Conservation (phyloP, 1,140 invertebrate genomes). For the Cydia pomonella region DNA sequence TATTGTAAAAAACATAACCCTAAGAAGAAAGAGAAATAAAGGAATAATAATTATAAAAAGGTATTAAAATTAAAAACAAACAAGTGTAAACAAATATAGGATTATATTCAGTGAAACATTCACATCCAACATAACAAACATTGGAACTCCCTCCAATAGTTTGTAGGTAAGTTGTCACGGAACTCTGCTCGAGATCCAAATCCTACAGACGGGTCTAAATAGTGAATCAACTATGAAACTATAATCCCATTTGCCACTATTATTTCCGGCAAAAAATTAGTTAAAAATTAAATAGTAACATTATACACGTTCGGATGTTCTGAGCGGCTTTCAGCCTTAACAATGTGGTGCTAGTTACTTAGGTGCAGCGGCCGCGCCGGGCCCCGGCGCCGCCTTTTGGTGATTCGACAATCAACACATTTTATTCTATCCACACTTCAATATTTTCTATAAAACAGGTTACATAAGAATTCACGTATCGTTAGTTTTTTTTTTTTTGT, state of each 20-base stretch:
- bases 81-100: slow-evolving; percentile 79
- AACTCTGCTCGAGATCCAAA: slow-evolving; percentile 44
- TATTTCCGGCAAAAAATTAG: slow-evolving; percentile 54
- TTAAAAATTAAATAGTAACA: slow-evolving; percentile 68
- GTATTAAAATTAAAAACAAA: slow-evolving; percentile 58
- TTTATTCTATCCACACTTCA: slow-evolving; percentile 34
- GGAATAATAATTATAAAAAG: background rate
- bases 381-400: slow-evolving; percentile 46
- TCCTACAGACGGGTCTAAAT: slow-evolving; percentile 47
- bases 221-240: slow-evolving; percentile 61
- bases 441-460: slow-evolving; percentile 33
- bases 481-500: slow-evolving; percentile 10
- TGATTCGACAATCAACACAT: slow-evolving; percentile 67
- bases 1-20: too few species aligned
- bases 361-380: slow-evolving; percentile 12
- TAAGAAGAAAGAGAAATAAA: too few species aligned
- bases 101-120: slow-evolving; percentile 79
- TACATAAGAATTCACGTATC: slow-evolving; percentile 31
- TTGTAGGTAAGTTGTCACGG: slow-evolving; percentile 60
- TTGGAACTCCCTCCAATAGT: slow-evolving; percentile 57
- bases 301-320: slow-evolving; percentile 48
- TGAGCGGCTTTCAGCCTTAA: slow-evolving; percentile 56
- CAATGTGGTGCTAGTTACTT: slow-evolving; percentile 48
- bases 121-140: slow-evolving; percentile 74
- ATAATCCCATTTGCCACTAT: slow-evolving; percentile 74